Percentiles rank a stretch among this genome's conserved stretches.
phyloP scores from a whole-genome alignment of 2,113 vertebrate genomes.

The Crotalus helleri region DNA sequence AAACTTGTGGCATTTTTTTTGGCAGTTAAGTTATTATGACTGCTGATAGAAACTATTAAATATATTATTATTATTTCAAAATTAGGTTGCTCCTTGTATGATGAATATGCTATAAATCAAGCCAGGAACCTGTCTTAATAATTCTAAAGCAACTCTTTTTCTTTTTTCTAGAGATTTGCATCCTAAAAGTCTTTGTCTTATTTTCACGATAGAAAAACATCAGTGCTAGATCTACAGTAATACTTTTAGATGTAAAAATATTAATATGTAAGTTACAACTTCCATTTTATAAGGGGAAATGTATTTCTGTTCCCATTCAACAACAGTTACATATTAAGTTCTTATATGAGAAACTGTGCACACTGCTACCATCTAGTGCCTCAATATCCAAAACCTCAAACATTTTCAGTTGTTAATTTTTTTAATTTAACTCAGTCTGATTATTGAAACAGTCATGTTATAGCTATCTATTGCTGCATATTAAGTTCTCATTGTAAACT shows the following conservation, averaged over 20 bases:
- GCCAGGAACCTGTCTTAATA: not conserved
- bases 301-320: not conserved
- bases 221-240: not conserved
- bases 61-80: not conserved
- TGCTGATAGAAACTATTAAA: not conserved
- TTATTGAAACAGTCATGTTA: no score
- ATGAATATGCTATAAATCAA: not conserved
- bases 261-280: not conserved
- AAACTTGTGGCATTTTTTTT: not conserved
- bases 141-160: not conserved
- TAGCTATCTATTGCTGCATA: not conserved
- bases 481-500: not conserved
- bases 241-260: not conserved
- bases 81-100: not conserved
- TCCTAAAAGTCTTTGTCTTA: not conserved
- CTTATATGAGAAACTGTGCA: not conserved
- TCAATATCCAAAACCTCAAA: not conserved
- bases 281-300: not conserved
- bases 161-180: not conserved
- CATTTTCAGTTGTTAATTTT: not conserved
- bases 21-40: not conserved
- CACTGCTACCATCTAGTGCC: not conserved
- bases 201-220: not conserved
- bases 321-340: not conserved
- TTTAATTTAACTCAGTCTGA: not conserved